A percentile compares a stretch with the other conserved stretches of the same genome.
These are phyloP conservation scores for Cyclophora albipunctata DNA, from an alignment of 2,888 invertebrate species.

Conservation along the genomic window DNA sequence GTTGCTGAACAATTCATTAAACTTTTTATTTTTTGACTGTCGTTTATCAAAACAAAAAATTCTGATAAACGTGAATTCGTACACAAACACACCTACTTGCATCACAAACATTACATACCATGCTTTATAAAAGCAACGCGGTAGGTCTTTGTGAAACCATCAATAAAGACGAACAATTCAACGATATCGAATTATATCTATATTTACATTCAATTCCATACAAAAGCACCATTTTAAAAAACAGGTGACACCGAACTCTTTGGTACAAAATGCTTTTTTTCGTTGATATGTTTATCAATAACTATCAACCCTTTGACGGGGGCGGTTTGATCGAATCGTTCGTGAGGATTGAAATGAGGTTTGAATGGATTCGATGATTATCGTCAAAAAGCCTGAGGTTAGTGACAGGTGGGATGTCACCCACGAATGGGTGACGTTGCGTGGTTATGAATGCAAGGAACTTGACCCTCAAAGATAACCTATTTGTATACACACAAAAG, in stretches of 20 bases:
- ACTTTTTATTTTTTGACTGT: no score
- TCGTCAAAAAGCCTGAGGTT: constrained; percentile 59
- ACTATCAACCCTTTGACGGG: constrained; percentile 65
- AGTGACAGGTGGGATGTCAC: constrained; percentile 73
- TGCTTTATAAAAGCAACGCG: constrained; percentile 19
- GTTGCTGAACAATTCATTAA: no score
- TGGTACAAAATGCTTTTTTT: constrained; percentile 37
- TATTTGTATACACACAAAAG: constrained; percentile 18
- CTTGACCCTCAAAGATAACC: constrained; percentile 56
- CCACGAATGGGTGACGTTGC: constrained; percentile 40
- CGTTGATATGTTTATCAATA: constrained; percentile 71
- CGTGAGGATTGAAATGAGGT: constrained; percentile 24
- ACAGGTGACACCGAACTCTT: constrained; percentile 50
- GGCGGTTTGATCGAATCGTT: constrained; percentile 54
- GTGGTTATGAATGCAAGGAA: constrained; percentile 30
- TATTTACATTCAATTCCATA: constrained; percentile 53
- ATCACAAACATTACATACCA: no score
- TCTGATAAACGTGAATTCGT: no score
- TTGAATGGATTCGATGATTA: constrained; percentile 64
- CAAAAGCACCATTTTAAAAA: constrained; percentile 62
- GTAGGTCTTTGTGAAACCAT: constrained; percentile 53
- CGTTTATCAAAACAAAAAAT: no score
- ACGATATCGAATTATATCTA: constrained; percentile 61
- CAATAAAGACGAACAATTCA: constrained; percentile 41
- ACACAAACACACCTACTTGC: no score